A percentile compares a stretch with the other conserved stretches of the same genome.
phyloP scores from a whole-genome alignment of 2,113 vertebrate genomes.

The Oreocharis arfaki region DNA sequence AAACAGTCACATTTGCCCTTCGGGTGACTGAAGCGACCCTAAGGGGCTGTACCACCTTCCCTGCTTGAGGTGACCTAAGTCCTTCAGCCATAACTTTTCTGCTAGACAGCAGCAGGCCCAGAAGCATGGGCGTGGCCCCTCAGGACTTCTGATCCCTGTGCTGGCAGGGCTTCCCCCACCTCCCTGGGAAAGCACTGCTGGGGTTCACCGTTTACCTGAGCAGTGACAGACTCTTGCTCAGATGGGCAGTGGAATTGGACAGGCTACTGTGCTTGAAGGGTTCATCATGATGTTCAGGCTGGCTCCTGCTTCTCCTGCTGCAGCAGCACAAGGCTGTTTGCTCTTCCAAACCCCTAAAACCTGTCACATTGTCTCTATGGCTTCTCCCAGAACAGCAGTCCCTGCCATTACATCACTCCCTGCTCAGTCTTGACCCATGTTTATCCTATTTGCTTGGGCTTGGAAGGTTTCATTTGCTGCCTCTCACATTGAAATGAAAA shows the following conservation, averaged over 20 bases:
- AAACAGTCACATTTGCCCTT: not conserved
- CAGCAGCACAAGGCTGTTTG: not conserved
- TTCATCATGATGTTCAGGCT: not conserved
- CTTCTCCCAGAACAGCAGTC: not conserved
- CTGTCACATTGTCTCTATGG: rapidly evolving
- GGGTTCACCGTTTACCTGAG: not conserved
- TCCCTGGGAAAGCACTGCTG: not conserved
- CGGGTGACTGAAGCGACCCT: rapidly evolving
- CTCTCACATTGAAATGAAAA: not conserved
- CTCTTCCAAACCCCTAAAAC: not conserved
- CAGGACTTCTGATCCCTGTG: not conserved
- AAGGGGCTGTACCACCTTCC: not conserved
- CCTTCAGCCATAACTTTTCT: not conserved
- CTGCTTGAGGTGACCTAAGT: not conserved
- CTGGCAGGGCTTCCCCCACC: not conserved
- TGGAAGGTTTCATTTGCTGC: not conserved
- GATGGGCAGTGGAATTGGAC: not conserved
- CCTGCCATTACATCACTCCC: not conserved
- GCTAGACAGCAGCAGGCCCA: not conserved
- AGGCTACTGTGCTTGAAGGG: not conserved
- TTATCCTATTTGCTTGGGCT: not conserved
- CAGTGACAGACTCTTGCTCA: not conserved
- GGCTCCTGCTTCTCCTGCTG: not conserved
- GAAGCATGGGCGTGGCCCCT: rapidly evolving
- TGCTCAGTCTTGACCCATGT: not conserved